Conservation (phyloP, 2,797 vertebrate genomes). For the Sebastes itinus region DNA sequence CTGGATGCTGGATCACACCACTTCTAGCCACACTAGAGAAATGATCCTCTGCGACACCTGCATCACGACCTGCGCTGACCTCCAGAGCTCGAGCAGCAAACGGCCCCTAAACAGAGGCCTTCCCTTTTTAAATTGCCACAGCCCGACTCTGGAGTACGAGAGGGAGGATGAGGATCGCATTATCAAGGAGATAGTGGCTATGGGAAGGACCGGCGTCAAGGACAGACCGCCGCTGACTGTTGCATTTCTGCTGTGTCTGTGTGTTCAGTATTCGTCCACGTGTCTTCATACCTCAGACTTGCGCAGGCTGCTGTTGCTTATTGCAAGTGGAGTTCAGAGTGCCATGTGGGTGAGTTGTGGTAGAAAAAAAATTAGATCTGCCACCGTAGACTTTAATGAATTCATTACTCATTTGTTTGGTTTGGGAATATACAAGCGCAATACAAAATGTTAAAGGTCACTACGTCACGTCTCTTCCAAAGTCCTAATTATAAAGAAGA, state of each 20-base stretch:
- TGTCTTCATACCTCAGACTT: conserved; percentile 72
- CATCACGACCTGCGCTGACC: conserved; percentile 22
- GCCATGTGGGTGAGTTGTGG: conserved; percentile 81
- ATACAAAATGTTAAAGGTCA: background rate
- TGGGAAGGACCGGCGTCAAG: conserved; percentile 9
- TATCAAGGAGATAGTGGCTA: conserved; percentile 73
- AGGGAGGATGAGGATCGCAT: conserved; percentile 63
- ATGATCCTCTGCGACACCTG: conserved; percentile 63
- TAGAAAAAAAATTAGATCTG: background rate
- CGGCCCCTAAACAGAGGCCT: background rate
- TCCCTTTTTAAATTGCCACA: conserved; percentile 61
- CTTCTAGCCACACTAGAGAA: background rate
- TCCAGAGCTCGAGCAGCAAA: background rate
- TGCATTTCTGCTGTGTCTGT: conserved; percentile 79
- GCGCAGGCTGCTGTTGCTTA: conserved; percentile 79
- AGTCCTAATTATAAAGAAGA: background rate
- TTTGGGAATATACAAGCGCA: background rate
- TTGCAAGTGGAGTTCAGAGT: conserved; percentile 77
- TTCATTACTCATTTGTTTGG: background rate
- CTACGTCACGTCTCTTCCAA: too few species aligned
- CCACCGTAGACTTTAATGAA: background rate
- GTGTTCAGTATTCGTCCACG: conserved; percentile 76
- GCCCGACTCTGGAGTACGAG: conserved; percentile 67
- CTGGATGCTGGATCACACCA: conserved; percentile 23
- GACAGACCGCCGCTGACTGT: conserved; percentile 64